Conservation (phyloP, 1,140 invertebrate genomes). For the Anagrus nilaparvatae region DNA sequence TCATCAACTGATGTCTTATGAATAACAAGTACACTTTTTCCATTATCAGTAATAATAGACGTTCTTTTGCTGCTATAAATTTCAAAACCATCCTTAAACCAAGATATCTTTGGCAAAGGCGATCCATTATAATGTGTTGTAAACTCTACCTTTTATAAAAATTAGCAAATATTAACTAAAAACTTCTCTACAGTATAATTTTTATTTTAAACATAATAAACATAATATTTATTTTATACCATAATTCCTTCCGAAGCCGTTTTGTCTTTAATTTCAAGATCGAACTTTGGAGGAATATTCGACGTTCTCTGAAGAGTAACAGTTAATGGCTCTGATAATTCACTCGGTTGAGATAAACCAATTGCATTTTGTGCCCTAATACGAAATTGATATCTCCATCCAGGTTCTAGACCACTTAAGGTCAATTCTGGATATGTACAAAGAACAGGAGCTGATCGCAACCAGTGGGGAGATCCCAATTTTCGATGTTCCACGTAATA, state of each 20-base stretch:
- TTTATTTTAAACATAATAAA: no score
- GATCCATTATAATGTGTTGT: conserved; percentile 70
- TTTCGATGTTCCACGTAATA: conserved; percentile 73
- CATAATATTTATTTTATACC: no score
- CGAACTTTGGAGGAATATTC: conserved; percentile 57
- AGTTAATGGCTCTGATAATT: conserved; percentile 65
- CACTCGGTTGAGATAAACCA: conserved; percentile 68
- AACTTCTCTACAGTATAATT: no score
- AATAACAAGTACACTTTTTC: conserved; percentile 69
- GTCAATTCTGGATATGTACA: conserved; percentile 60
- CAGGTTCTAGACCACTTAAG: conserved; percentile 68
- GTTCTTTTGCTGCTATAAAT: conserved; percentile 73
- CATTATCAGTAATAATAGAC: conserved; percentile 64
- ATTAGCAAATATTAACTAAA: conserved; percentile 1
- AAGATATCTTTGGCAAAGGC: conserved; percentile 78
- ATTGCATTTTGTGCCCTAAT: conserved; percentile 78
- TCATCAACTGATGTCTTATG: conserved; percentile 67
- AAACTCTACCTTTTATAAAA: conserved; percentile 62
- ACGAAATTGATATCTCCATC: conserved; percentile 81
- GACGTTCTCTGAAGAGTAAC: conserved; percentile 59
- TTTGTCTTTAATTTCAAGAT: conserved; percentile 54
- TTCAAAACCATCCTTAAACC: conserved; percentile 85
- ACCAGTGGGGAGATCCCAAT: conserved; percentile 65
- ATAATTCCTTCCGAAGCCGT: conserved; percentile 63
- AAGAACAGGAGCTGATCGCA: conserved; percentile 58